phyloP scores from a whole-genome alignment of 2,797 vertebrate species.

The Geotrypetes seraphini region DNA sequence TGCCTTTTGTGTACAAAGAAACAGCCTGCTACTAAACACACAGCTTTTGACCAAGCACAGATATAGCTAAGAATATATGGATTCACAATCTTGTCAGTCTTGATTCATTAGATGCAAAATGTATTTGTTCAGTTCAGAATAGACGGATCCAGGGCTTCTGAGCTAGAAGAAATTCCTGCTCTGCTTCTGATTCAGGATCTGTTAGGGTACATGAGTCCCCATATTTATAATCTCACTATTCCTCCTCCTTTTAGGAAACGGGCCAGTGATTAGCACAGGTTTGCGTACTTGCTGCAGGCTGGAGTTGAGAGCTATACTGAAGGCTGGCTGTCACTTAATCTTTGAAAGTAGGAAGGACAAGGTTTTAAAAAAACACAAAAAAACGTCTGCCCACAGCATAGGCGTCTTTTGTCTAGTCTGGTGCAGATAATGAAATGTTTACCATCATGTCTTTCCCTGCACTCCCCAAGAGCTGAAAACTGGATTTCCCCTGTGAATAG shows the following conservation, averaged over 20 bases:
- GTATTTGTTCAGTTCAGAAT: neutral
- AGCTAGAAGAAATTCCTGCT: neutral
- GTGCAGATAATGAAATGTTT: constrained; percentile 19
- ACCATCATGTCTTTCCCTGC: constrained; percentile 3
- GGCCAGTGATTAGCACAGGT: constrained; percentile 10
- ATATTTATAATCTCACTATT: constrained; percentile 11
- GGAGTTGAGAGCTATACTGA: constrained; percentile 8
- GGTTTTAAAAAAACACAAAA: too few relatives aligned
- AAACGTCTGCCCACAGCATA: neutral
- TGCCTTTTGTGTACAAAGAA: too few relatives aligned
- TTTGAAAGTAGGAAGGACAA: constrained; percentile 16
- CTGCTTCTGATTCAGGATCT: neutral
- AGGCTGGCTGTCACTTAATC: constrained; percentile 26
- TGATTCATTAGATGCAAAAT: neutral
- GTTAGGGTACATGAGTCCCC: constrained; percentile 1
- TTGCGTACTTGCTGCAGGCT: constrained; percentile 14
- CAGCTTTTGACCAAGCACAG: too few relatives aligned
- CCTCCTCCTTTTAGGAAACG: constrained; percentile 1
- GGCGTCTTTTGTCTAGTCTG: constrained; percentile 16
- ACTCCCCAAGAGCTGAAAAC: too few relatives aligned
- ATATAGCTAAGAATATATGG: too few relatives aligned
- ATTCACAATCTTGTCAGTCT: too few relatives aligned
- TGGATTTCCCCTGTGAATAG: too few relatives aligned
- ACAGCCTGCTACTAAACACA: too few relatives aligned
- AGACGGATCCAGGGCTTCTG: neutral